Evolutionary conservation across 2,888 invertebrate species (phyloP), one percentile per base, ranked within the genome.

Genomic region (Dicranocentrus wangi): DNA sequence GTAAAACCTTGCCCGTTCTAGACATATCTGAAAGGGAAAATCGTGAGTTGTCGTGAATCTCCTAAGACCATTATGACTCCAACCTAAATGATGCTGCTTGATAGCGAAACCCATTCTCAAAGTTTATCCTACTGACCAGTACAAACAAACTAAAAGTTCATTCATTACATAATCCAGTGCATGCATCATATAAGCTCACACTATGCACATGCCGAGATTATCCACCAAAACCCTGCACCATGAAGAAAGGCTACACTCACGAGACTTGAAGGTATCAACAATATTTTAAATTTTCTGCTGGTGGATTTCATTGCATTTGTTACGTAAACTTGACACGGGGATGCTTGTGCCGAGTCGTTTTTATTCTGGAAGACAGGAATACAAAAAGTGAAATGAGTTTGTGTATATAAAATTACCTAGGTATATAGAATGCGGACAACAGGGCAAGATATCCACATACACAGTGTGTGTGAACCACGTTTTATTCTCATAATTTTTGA

Each of bases 31-130:
- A 5, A 10, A n/a, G n/a, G 17, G 51, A n/a, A 51, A 51, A 51
- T 13, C 51, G 51, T 51, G 51, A 51, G 51, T n/a, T 51, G 51
- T 51, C 51, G 51, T 17, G 51, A 51, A n/a, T 51, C 51, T 51
- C 7, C 13, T 7, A n/a, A 13, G 7, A 51, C 51, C 7, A 17
- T 51, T n/a, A n/a, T 51, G 51, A 51, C 51, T 51, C 3, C 51
- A n/a, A n/a, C n/a, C n/a, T n/a, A 39, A 13, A 39, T 39, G 7
- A 13, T 13, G 13, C 39, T 13, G 39, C 7, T 7, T 8, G 39
- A 39, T 8, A 39, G 13, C 13, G 13, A 8, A 39, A 39, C 39
- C 39, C 39, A 8, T 39, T 39, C 13, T 7, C 39, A 7, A 13
- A 13, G 39, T 8, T 8, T 39, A 39, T 39, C 7, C 39, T 8